Evolutionary conservation across 2,113 vertebrate species (phyloP).

Genomic region (Ursus arctos): DNA sequence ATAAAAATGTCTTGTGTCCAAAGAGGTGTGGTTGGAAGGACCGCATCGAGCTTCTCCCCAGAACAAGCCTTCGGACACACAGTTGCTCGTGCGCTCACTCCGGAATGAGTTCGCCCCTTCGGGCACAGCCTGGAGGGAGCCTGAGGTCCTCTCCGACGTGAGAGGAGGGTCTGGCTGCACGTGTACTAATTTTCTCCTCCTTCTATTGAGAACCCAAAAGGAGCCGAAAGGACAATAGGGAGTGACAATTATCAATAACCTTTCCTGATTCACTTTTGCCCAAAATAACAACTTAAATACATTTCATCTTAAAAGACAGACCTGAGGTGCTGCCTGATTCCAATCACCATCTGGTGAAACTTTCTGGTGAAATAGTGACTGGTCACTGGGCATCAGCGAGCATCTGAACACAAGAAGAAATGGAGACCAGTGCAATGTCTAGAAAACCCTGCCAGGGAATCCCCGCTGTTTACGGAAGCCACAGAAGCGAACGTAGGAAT

Average conservation of each 20-base stretch:
- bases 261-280: background rate
- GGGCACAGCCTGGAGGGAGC: background rate
- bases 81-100: no score
- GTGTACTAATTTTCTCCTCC: background rate
- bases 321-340: background rate
- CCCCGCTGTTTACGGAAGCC: background rate
- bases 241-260: background rate
- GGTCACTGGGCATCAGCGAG: background rate
- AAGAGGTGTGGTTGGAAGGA: background rate
- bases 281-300: background rate
- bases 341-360: no score
- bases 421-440: rapidly evolving
- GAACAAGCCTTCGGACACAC: background rate
- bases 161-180: background rate
- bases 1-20: rapidly evolving
- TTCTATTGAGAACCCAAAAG: background rate
- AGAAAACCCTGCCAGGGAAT: background rate
- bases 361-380: background rate
- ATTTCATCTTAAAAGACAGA: background rate
- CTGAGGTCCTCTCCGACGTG: background rate
- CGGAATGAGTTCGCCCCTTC: no score
- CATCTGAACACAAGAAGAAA: background rate
- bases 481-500: background rate
- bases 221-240: background rate
- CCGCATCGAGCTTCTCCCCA: background rate